Conservation (phyloP, 2,113 vertebrate genomes). For the Scytalopus superciliaris region DNA sequence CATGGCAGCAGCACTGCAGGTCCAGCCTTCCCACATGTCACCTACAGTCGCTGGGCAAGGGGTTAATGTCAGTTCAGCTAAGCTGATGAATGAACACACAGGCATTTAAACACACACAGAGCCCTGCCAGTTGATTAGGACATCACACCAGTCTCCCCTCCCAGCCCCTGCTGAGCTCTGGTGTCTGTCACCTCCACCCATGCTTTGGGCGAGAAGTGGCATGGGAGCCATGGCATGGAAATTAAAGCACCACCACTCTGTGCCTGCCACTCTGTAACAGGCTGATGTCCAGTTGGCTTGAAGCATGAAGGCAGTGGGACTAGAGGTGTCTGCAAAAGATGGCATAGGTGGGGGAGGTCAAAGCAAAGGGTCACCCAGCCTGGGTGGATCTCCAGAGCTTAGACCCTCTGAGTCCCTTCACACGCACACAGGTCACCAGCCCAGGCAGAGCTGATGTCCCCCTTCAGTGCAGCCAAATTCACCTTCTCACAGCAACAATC, state of each 20-base stretch:
- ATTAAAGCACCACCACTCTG: background rate
- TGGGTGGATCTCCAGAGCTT: background rate
- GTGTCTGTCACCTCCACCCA: background rate
- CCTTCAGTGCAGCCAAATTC: background rate
- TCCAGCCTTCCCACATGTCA: background rate
- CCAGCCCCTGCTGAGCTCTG: background rate
- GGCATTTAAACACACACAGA: background rate
- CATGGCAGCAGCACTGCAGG: background rate
- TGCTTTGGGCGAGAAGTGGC: background rate
- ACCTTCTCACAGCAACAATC: background rate
- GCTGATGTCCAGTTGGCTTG: background rate
- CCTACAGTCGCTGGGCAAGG: background rate
- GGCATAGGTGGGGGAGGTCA: background rate
- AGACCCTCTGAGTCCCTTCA: background rate
- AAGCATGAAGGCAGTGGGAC: background rate
- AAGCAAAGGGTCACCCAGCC: background rate
- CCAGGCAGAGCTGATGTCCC: background rate
- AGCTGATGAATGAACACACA: background rate
- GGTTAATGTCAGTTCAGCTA: background rate
- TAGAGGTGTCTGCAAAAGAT: background rate
- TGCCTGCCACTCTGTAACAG: background rate
- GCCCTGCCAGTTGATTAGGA: background rate
- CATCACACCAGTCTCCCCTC: background rate
- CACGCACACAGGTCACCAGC: fast-evolving
- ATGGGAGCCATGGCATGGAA: fast-evolving